These are phyloP conservation scores for Drosophila biarmipes DNA, from an alignment of 1,140 invertebrate genomes.

Conservation along the genomic window DNA sequence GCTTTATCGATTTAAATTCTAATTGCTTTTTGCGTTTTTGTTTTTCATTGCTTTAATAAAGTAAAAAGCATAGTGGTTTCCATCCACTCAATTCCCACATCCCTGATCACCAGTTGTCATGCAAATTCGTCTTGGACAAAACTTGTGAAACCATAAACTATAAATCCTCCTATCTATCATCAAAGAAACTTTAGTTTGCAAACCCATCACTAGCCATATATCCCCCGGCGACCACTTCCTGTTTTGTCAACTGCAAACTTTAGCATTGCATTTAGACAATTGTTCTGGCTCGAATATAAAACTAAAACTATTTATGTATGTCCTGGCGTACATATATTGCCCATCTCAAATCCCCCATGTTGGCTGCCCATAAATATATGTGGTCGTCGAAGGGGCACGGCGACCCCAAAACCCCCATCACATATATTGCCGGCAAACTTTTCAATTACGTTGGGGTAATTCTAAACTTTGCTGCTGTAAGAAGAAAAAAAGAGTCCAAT, in stretches of 20 bases:
- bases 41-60: background rate
- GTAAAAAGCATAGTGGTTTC: background rate
- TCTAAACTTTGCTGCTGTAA: conserved; percentile 52
- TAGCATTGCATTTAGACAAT: conserved; percentile 46
- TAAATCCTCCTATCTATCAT: conserved; percentile 45
- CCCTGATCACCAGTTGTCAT: conserved; percentile 9
- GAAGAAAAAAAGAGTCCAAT: conserved; percentile 35
- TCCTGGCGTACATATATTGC: conserved; percentile 5
- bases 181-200: conserved; percentile 28
- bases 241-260: conserved; percentile 51
- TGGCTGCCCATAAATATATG: conserved; percentile 41
- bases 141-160: conserved; percentile 42
- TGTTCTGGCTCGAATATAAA: conserved; percentile 24
- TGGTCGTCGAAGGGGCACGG: background rate
- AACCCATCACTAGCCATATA: conserved; percentile 12
- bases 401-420: conserved; percentile 5
- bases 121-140: conserved; percentile 31
- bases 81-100: background rate
- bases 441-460: conserved; percentile 64
- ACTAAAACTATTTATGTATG: conserved; percentile 42
- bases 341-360: conserved; percentile 29
- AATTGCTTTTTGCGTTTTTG: background rate
- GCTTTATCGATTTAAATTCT: background rate
- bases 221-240: conserved; percentile 18
- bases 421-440: conserved; percentile 50